Percentiles rank a stretch among this genome's conserved stretches.
phyloP scores from a whole-genome alignment of 2,888 invertebrate species.

The Cheilosia pagana region DNA sequence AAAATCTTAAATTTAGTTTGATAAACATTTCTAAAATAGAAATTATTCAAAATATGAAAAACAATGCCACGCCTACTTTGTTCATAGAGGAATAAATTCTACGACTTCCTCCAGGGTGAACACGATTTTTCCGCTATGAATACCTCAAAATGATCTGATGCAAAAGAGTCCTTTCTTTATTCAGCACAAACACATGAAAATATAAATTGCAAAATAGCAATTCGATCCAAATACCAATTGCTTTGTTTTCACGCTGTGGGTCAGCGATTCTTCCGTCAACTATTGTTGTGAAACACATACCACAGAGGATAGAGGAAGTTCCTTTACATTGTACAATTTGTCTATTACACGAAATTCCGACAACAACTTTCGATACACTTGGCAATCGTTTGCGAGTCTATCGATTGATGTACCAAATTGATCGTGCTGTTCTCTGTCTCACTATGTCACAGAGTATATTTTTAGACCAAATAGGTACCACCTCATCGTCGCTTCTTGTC shows the following conservation, averaged over 20 bases:
- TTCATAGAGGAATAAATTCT: no score
- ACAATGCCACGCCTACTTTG: neutral
- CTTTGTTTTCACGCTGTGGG: conserved; percentile 27
- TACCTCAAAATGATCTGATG: no score
- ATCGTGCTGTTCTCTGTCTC: conserved; percentile 19
- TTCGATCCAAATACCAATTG: conserved; percentile 29
- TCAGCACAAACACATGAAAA: neutral
- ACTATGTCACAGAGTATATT: conserved; percentile 58
- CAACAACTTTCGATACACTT: conserved; percentile 55
- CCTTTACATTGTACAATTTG: conserved; percentile 12
- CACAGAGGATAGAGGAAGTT: conserved; percentile 13
- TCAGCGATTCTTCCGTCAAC: conserved; percentile 38
- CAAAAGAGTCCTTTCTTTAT: neutral
- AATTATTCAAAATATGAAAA: neutral
- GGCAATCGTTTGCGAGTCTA: conserved; percentile 45
- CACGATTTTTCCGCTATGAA: neutral
- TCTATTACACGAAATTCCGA: conserved; percentile 41
- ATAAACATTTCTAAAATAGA: neutral
- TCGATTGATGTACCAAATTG: conserved; percentile 22
- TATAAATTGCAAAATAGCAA: neutral
- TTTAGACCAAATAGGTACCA: conserved; percentile 54
- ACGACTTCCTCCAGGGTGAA: neutral
- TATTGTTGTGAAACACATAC: conserved; percentile 2
- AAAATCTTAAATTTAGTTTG: neutral
- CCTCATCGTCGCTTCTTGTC: conserved; percentile 13